Percentiles rank a stretch among this genome's conserved stretches.
Conservation (phyloP, 1,140 invertebrate genomes). For the Penaeus indicus region DNA sequence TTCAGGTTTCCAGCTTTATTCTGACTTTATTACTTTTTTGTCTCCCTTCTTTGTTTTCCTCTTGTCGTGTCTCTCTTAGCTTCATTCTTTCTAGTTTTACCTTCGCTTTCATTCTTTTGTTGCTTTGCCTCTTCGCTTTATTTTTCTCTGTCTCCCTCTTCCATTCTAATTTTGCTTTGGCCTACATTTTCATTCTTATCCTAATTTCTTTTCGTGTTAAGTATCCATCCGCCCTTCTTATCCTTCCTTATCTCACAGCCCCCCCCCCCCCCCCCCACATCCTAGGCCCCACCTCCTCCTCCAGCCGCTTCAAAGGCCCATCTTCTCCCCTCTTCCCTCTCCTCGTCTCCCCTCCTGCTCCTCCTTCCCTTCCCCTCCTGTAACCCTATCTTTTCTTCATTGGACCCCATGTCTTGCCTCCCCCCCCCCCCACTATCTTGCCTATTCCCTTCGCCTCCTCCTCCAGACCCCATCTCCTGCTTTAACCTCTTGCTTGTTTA, state of each 20-base stretch:
- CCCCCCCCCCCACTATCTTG: not conserved
- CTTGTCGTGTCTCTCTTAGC: not conserved
- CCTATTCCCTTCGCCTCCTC: not conserved
- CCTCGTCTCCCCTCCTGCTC: not conserved
- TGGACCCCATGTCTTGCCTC: not conserved
- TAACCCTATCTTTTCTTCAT: not conserved
- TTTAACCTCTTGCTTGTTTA: too few species aligned
- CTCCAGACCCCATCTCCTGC: not conserved
- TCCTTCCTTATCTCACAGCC: too few species aligned
- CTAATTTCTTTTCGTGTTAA: too few species aligned
- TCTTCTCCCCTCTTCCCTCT: not conserved
- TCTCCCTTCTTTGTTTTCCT: not conserved
- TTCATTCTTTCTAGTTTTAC: not conserved
- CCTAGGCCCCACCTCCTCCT: not conserved
- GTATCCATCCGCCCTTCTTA: too few species aligned
- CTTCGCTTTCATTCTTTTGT: not conserved
- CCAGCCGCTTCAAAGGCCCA: not conserved
- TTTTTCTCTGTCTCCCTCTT: too few species aligned
- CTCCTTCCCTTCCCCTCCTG: not conserved
- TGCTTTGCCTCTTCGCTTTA: not conserved
- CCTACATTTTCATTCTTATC: too few species aligned
- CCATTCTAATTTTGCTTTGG: too few species aligned
- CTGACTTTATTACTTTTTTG: not conserved
- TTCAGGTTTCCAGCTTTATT: conserved; percentile 19
- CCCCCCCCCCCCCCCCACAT: not conserved